These are phyloP conservation scores for Orientallactaga bullata DNA, from an alignment of 2,113 vertebrate genomes.

Conservation along the genomic window DNA sequence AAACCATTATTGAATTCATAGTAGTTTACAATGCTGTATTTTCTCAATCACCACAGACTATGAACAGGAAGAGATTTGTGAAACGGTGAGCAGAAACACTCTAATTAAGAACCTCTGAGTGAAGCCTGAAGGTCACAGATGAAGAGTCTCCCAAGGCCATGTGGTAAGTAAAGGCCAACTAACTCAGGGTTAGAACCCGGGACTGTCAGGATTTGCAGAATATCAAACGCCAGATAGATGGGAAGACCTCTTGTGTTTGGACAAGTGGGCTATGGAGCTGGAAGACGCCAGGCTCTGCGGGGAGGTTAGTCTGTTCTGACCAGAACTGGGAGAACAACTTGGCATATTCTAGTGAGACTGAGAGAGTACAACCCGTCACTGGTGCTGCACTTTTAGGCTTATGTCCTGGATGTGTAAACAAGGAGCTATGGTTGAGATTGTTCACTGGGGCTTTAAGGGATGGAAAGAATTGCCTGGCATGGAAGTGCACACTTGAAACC, in stretches of 20 bases:
- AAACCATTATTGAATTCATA: not conserved
- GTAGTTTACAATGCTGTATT: not conserved
- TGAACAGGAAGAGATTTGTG: not conserved
- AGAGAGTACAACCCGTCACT: not conserved
- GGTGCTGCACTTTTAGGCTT: not conserved
- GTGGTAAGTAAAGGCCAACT: not conserved
- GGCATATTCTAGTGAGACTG: not conserved
- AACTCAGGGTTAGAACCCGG: not conserved
- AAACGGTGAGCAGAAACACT: constrained; percentile 5
- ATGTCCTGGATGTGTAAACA: not conserved
- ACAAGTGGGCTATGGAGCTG: not conserved
- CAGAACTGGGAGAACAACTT: not conserved
- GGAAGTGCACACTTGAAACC: not conserved
- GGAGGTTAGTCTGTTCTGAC: too few relatives aligned
- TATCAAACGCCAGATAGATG: not conserved
- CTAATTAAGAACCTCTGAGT: too few relatives aligned
- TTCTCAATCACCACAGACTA: not conserved
- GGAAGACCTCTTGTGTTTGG: not conserved
- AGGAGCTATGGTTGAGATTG: not conserved
- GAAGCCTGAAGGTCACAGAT: too few relatives aligned
- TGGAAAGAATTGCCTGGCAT: not conserved
- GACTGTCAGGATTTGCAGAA: not conserved
- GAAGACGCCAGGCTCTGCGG: too few relatives aligned
- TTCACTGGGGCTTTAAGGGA: not conserved
- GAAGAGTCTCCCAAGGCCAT: not conserved